Evolutionary conservation across 2,888 invertebrate genomes (phyloP).

Genomic region (Neoaliturus tenellus): DNA sequence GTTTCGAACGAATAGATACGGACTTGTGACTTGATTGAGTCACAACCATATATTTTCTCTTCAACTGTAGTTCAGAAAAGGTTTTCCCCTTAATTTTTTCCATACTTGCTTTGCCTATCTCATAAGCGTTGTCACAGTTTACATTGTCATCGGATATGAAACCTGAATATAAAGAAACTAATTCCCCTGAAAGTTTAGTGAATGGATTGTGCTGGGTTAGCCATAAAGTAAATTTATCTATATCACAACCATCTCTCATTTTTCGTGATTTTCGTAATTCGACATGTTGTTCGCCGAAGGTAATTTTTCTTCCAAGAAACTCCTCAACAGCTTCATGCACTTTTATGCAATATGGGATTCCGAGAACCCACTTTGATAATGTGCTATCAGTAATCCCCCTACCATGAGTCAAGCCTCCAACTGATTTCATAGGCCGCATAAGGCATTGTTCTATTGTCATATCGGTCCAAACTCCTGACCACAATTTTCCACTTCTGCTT

Average conservation of each 20-base stretch:
- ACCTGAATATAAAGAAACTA: background rate
- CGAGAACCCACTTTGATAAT: background rate
- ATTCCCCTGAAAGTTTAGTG: background rate
- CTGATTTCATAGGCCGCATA: too few species aligned
- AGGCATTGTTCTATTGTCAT: too few species aligned
- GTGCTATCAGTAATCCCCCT: background rate
- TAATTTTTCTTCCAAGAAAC: background rate
- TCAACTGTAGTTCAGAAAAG: background rate
- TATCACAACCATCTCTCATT: background rate
- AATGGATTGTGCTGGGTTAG: constrained; percentile 30
- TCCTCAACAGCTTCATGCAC: background rate
- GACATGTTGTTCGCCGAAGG: background rate
- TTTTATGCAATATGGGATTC: background rate
- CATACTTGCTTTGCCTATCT: background rate
- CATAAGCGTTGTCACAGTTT: constrained; percentile 30
- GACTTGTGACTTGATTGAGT: background rate
- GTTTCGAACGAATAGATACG: background rate
- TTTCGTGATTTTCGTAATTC: background rate
- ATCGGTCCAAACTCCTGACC: background rate
- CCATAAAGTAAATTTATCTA: background rate
- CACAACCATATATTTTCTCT: background rate
- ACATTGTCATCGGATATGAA: background rate
- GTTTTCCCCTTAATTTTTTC: constrained; percentile 15
- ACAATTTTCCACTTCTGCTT: background rate
- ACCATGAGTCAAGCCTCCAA: constrained; percentile 11